Evolutionary conservation across 2,113 vertebrate species (phyloP), one percentile per base, ranked within the genome.

Genomic region (Gymnorhina tibicen): DNA sequence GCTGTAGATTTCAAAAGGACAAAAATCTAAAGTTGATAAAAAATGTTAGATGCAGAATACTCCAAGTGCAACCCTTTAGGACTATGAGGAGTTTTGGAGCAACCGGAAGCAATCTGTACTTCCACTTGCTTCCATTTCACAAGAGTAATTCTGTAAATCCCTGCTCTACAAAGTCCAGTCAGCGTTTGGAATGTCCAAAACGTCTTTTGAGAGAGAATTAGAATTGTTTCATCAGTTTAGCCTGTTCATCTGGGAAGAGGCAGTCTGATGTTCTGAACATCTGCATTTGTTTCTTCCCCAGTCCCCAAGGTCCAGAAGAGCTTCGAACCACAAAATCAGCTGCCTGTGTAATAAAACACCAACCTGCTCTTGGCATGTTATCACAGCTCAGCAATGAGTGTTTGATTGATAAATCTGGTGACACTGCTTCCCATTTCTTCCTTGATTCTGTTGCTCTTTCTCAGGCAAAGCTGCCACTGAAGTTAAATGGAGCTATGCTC

Each of bases 171-270:
- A 96, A 89, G 76, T 93, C 70, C 62, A 94, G 63, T 16, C 33
- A 42, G 74, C 32, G 83, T 97, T 92, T 60, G 87, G 91, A 92
- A 70, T 39, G 68, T 86, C 78, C 89, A 92, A 95, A 95, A 96
- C 39, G 58, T 95, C 94, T 96, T 96, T 85, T 89, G 76, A 96
- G 91, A 95, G 69, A 95, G 85, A 37, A 30, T 93, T 87, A 62
- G 44, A 91, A 95, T 87, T 83, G 39, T 96, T 97, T 95, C 75
- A 94, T 93, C 79, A 96, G 44, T 83, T 97, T 93, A 96, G 80
- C 42, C 83, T 92, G 58, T 73, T 90, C 41, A 81, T 93, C 97
- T 86, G 89, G 93, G 95, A 97, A 89, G 39, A 92, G 89, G 60
- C 35, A 85, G 18, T 95, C 95, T 95, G 91, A 95, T 93, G 53